These are phyloP conservation scores for Drosophila navojoa DNA, from an alignment of 1,140 invertebrate genomes.

Conservation along the genomic window DNA sequence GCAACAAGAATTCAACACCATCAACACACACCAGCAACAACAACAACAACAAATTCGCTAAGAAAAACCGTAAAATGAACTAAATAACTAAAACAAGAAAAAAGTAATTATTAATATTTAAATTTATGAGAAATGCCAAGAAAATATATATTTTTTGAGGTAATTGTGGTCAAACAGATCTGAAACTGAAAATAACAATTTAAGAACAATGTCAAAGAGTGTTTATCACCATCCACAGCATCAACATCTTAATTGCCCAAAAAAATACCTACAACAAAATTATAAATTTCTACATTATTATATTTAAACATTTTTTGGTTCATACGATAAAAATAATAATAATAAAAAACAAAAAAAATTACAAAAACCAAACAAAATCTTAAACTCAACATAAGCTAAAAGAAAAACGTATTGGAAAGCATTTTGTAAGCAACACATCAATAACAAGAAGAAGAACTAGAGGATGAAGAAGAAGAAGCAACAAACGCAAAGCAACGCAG, in stretches of 20 bases:
- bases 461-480: slow-evolving; percentile 31
- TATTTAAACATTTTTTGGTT: slow-evolving; percentile 78
- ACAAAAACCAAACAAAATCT: slow-evolving; percentile 37
- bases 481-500: slow-evolving; percentile 62
- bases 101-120: slow-evolving; percentile 77
- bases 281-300: slow-evolving; percentile 81
- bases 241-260: slow-evolving; percentile 50
- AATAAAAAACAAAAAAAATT: slow-evolving; percentile 47
- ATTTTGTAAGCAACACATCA: slow-evolving; percentile 49
- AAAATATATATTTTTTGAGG: slow-evolving; percentile 38
- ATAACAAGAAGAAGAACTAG: neutral
- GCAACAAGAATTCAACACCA: slow-evolving; percentile 56
- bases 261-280: slow-evolving; percentile 63
- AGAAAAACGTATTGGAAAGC: slow-evolving; percentile 54
- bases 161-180: slow-evolving; percentile 43
- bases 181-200: slow-evolving; percentile 5
- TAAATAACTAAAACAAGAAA: slow-evolving; percentile 53
- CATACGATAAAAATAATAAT: slow-evolving; percentile 73
- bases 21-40: slow-evolving; percentile 43
- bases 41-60: slow-evolving; percentile 63
- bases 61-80: slow-evolving; percentile 71
- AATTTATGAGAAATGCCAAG: slow-evolving; percentile 60
- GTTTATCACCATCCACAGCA: slow-evolving; percentile 31
- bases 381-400: slow-evolving; percentile 39
- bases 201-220: slow-evolving; percentile 26